Percentiles rank a stretch among this genome's conserved stretches.
Conservation (phyloP, 2,797 vertebrate species). For the Ambastaia sidthimunki region DNA sequence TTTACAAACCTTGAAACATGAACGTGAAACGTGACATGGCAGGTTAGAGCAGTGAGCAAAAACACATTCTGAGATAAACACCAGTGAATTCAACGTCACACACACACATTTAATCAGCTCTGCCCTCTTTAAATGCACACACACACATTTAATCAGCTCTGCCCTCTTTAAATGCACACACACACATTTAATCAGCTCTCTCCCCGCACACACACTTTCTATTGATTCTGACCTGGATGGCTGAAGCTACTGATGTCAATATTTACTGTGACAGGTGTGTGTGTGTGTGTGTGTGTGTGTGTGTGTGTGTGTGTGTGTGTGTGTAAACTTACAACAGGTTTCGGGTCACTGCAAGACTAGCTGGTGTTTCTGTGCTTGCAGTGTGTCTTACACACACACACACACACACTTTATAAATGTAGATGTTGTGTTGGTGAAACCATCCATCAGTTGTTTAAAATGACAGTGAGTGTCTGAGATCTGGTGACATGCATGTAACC, state of each 20-base stretch:
- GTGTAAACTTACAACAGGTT: constrained; percentile 40
- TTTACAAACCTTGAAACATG: too few relatives aligned
- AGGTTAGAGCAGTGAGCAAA: neutral
- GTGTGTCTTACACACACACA: neutral
- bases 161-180: too few relatives aligned
- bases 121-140: too few relatives aligned
- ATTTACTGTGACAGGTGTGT: constrained; percentile 7
- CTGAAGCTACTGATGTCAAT: constrained; percentile 38
- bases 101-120: too few relatives aligned
- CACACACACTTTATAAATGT: too few relatives aligned
- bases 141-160: too few relatives aligned
- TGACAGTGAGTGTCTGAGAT: too few relatives aligned
- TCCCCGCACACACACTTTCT: neutral
- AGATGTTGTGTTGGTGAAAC: too few relatives aligned
- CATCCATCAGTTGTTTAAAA: too few relatives aligned
- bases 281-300: constrained; percentile 17
- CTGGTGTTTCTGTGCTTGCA: constrained; percentile 12
- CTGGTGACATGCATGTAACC: too few relatives aligned
- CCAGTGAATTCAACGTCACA: neutral
- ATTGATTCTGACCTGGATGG: neutral
- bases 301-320: constrained; percentile 20
- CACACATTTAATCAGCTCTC: too few relatives aligned
- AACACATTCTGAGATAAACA: neutral
- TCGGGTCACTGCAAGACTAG: constrained; percentile 35
- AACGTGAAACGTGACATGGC: too few relatives aligned